phyloP scores from a whole-genome alignment of 2,113 vertebrate genomes.

The Pseudorhombus dupliciocellatus region DNA sequence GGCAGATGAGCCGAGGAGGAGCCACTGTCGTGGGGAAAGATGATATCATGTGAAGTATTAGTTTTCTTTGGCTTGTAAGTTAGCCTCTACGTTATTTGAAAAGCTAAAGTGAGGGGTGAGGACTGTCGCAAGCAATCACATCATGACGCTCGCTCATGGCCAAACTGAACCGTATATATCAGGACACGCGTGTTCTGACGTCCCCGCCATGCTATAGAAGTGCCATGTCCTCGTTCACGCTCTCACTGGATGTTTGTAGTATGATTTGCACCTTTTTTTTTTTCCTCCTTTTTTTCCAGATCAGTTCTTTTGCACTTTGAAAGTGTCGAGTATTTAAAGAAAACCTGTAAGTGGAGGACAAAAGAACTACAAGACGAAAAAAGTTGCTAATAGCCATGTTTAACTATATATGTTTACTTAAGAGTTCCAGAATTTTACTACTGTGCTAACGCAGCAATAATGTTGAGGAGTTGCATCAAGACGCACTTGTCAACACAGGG shows the following conservation, averaged over 20 bases:
- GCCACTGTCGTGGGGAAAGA: background rate
- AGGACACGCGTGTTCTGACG: slow-evolving; percentile 37
- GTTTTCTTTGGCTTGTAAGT: slow-evolving; percentile 37
- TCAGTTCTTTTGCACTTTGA: slow-evolving; percentile 71
- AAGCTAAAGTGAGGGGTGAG: slow-evolving; percentile 11
- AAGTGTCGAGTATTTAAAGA: slow-evolving; percentile 75
- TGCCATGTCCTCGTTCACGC: slow-evolving; percentile 73
- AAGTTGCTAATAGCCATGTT: slow-evolving; percentile 78
- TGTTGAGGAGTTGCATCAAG: slow-evolving; percentile 69
- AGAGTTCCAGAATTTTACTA: slow-evolving; percentile 80
- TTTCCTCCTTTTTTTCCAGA: slow-evolving; percentile 53
- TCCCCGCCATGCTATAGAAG: slow-evolving; percentile 65
- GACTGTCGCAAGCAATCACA: slow-evolving; percentile 23
- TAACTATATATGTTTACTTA: slow-evolving; percentile 80
- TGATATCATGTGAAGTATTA: slow-evolving; percentile 53
- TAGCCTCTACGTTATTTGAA: slow-evolving; percentile 27
- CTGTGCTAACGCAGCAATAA: slow-evolving; percentile 85
- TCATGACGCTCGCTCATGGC: slow-evolving; percentile 9
- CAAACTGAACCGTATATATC: slow-evolving; percentile 40
- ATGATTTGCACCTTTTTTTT: slow-evolving; percentile 74
- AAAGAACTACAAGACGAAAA: slow-evolving; percentile 30
- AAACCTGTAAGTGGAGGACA: slow-evolving; percentile 47
- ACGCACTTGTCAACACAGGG: slow-evolving; percentile 72
- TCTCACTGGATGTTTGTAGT: slow-evolving; percentile 66
- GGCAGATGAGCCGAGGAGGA: slow-evolving; percentile 10